These are phyloP conservation scores for Trinorchestia longiramus DNA, from an alignment of 1,140 invertebrate genomes.

Conservation along the genomic window DNA sequence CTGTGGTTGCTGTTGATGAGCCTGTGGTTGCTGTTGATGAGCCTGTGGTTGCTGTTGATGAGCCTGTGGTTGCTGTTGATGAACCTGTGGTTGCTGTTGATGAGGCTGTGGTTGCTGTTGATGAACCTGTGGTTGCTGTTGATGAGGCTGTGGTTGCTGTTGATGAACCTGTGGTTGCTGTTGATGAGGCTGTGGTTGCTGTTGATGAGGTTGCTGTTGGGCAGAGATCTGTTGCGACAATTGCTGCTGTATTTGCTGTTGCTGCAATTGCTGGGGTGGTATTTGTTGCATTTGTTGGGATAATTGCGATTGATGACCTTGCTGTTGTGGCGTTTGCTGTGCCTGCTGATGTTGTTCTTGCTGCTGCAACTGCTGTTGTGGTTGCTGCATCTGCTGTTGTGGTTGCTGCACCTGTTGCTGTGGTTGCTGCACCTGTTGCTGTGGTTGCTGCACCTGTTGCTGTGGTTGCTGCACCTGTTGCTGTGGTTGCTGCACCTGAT, in stretches of 20 bases:
- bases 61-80: conserved; percentile 69
- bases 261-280: conserved; percentile 60
- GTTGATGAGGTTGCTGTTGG: conserved; percentile 55
- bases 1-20: conserved; percentile 41
- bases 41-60: conserved; percentile 72
- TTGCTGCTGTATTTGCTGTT: conserved; percentile 69
- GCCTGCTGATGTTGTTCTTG: conserved; percentile 59
- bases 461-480: conserved; percentile 67
- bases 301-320: conserved; percentile 60
- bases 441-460: conserved; percentile 69
- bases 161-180: conserved; percentile 70
- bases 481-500: conserved; percentile 56
- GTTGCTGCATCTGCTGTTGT: conserved; percentile 59
- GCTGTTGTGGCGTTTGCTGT: conserved; percentile 59
- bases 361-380: conserved; percentile 42
- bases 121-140: conserved; percentile 69
- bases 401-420: conserved; percentile 56
- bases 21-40: conserved; percentile 59
- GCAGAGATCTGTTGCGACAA: conserved; percentile 58
- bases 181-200: conserved; percentile 58
- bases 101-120: conserved; percentile 62
- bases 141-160: conserved; percentile 58
- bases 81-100: conserved; percentile 69
- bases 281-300: conserved; percentile 55
- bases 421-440: conserved; percentile 54